Evolutionary conservation across 2,888 invertebrate species (phyloP), one percentile per base, ranked within the genome.

Genomic region (Idaea dimidiata): DNA sequence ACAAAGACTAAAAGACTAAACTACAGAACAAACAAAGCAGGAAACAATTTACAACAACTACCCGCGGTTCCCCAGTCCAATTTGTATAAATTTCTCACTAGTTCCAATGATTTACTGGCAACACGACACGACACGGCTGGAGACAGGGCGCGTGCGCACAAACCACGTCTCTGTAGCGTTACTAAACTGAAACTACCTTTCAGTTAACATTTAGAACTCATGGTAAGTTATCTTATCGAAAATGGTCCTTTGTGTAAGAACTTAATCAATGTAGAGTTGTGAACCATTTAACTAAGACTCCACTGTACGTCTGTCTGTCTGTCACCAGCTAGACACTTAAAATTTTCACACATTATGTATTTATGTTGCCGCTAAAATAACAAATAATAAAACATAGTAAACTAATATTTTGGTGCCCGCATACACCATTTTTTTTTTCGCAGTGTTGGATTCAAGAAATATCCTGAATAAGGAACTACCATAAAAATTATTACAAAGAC

Each of bases 121-220:
- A 62, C 57, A 61, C 62, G 65, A 62, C 57, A 61, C 62, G 65
- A 67, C 59, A 24, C 24, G 24, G 66, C 59, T 63, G 62, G 64
- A 63, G 63, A 62, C 55, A 63, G 58, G 43, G 65, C 77, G 75
- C 77, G 77, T 74, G 79, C 78, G 76, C 77, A 69, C 68, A 66
- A 66, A 66, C 43, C 43, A 43, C 43, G 71, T 62, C 69, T 73
- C 68, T 43, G 10, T 43, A 43, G 10, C 14, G 43, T 43, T 43
- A 43, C 43, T 14, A 43, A 43, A 43, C 43, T 43, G 10, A 10
- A 43, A 1, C 43, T 43, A 6, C 0, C 43, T 43, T 43, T 43
- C 3, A 14, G 43, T 14, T 43, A 43, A 43, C 14, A 14, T 8
- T 43, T 14, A 43, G 10, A 43, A 43, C 43, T 8, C 3, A 43